phyloP scores from a whole-genome alignment of 2,888 invertebrate genomes.

The Thymelicus acteon region DNA sequence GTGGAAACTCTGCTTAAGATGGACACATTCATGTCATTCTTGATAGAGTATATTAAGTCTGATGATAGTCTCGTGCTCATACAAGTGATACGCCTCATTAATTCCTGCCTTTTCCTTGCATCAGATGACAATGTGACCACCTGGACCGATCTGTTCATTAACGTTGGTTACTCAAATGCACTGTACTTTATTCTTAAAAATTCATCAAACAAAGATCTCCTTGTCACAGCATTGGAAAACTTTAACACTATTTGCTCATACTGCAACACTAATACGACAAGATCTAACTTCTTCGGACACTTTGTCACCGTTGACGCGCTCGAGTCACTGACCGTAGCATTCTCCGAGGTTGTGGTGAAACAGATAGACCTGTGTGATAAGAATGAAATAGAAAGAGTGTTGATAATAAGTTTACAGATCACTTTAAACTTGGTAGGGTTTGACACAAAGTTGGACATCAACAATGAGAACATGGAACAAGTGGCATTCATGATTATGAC shows the following conservation, averaged over 20 bases:
- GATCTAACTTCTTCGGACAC: conserved; percentile 63
- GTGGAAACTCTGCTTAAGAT: conserved; percentile 84
- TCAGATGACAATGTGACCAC: conserved; percentile 69
- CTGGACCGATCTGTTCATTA: conserved; percentile 78
- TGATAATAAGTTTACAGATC: conserved; percentile 69
- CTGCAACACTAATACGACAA: conserved; percentile 61
- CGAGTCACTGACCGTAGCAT: conserved; percentile 61
- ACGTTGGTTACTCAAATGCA: conserved; percentile 81
- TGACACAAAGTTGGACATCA: conserved; percentile 65
- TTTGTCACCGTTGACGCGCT: conserved; percentile 67
- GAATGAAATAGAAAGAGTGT: conserved; percentile 67
- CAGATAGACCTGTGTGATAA: conserved; percentile 59
- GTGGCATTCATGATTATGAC: conserved; percentile 60
- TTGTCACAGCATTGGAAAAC: conserved; percentile 85
- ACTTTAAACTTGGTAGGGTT: conserved; percentile 66
- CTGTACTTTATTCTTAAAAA: conserved; percentile 90
- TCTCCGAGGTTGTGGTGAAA: conserved; percentile 61
- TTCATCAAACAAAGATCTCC: conserved; percentile 87
- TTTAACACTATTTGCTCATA: conserved; percentile 83
- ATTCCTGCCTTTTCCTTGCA: conserved; percentile 78
- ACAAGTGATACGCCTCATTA: conserved; percentile 89
- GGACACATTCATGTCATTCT: conserved; percentile 82
- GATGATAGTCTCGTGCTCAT: conserved; percentile 90
- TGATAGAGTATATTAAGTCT: conserved; percentile 84
- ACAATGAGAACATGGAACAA: conserved; percentile 54